Conservation (phyloP, 2,797 vertebrate species). For the Hyperoplus lanceolatus region DNA sequence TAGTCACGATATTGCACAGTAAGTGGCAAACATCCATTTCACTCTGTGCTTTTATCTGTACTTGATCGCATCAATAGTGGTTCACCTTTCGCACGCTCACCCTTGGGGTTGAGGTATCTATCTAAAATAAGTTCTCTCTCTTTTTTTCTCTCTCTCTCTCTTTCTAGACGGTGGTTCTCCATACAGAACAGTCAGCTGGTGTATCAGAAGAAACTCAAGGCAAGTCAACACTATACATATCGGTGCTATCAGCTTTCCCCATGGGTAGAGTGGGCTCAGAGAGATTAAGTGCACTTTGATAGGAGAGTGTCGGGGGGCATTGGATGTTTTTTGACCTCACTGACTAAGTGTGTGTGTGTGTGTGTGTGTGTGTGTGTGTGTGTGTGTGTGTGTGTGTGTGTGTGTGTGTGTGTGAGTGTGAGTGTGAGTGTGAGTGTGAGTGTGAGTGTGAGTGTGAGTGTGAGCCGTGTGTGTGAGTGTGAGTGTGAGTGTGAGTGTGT, state of each 20-base stretch:
- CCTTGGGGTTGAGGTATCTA: slow-evolving; percentile 26
- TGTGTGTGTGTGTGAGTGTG: too few species aligned
- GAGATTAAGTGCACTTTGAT: slow-evolving; percentile 64
- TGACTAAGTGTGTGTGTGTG: neutral
- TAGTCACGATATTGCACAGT: slow-evolving; percentile 5
- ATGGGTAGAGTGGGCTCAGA: slow-evolving; percentile 13
- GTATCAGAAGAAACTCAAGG: slow-evolving; percentile 99
- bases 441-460: too few species aligned
- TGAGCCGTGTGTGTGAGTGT: too few species aligned
- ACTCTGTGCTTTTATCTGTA: slow-evolving; percentile 34
- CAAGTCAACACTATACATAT: slow-evolving; percentile 59
- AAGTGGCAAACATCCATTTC: slow-evolving; percentile 13
- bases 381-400: too few species aligned
- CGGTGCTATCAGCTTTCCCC: slow-evolving; percentile 6
- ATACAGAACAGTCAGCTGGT: slow-evolving; percentile 99
- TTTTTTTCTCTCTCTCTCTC: slow-evolving; percentile 8
- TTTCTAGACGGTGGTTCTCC: slow-evolving; percentile 95
- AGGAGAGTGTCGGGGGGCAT: neutral
- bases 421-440: too few species aligned
- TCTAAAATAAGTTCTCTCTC: slow-evolving; percentile 47
- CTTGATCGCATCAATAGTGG: slow-evolving; percentile 5
- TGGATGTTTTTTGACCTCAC: slow-evolving; percentile 24
- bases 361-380: too few species aligned
- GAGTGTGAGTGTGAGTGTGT: too few species aligned
- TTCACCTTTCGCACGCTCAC: slow-evolving; percentile 18